A percentile compares a stretch with the other conserved stretches of the same genome.
These are phyloP conservation scores for Elephantulus edwardii DNA, from an alignment of 2,113 vertebrate species.

Conservation along the genomic window DNA sequence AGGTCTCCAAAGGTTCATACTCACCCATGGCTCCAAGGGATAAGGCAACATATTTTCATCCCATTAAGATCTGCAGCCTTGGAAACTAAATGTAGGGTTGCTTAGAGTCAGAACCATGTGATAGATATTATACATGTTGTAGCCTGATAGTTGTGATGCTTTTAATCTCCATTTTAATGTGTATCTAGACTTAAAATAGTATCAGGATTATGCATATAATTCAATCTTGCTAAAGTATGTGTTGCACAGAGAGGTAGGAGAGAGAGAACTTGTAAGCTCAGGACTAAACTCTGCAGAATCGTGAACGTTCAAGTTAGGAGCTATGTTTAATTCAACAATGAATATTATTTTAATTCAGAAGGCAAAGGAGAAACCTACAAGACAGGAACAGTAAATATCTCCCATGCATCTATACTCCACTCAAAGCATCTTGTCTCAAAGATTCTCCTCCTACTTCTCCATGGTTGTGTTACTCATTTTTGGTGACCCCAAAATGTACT, in stretches of 20 bases:
- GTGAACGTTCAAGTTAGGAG: not conserved
- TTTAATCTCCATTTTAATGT: not conserved
- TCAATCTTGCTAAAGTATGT: not conserved
- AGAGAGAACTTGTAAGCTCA: conserved; percentile 3
- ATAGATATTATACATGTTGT: too few species aligned
- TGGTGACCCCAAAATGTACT: not conserved
- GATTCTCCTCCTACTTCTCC: not conserved
- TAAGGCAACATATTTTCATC: too few species aligned
- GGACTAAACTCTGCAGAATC: not conserved
- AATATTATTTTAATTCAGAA: not conserved
- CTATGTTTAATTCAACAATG: not conserved
- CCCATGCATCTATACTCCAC: not conserved
- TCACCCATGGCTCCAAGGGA: too few species aligned
- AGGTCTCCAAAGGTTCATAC: too few species aligned
- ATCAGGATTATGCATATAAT: not conserved
- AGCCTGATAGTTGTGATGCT: not conserved
- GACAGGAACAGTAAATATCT: not conserved
- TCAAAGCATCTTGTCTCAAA: not conserved
- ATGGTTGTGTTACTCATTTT: not conserved
- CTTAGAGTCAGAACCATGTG: too few species aligned
- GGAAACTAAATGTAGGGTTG: too few species aligned
- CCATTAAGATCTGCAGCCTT: too few species aligned
- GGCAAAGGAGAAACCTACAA: not conserved
- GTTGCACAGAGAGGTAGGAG: not conserved
- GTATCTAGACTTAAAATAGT: not conserved